phyloP scores from a whole-genome alignment of 2,888 invertebrate genomes.

The Eupelmus urozonus region DNA sequence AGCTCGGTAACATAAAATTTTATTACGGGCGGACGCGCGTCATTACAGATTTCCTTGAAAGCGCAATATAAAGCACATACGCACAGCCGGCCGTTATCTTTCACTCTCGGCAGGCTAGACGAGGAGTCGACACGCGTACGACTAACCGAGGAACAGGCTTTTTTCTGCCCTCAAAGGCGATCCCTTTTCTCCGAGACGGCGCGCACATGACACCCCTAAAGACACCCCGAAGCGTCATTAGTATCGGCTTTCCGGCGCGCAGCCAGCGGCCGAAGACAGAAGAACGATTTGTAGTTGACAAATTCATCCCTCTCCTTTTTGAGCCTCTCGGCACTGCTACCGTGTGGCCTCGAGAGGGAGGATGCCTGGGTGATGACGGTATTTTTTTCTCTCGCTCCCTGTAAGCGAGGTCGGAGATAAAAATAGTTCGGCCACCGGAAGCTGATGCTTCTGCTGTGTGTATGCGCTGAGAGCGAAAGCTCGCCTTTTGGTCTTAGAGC shows the following conservation, averaged over 20 bases:
- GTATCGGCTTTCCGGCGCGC: constrained; percentile 48
- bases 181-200: constrained; percentile 31
- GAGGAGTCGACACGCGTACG: constrained; percentile 10
- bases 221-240: constrained; percentile 51
- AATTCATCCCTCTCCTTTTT: constrained; percentile 44
- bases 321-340: no score
- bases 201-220: constrained; percentile 45
- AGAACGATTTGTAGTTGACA: constrained; percentile 54
- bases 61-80: constrained; percentile 43
- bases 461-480: no score
- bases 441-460: no score
- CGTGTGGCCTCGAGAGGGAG: no score
- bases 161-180: constrained; percentile 17
- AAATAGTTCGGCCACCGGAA: constrained; percentile 12
- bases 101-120: background rate
- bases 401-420: constrained; percentile 3
- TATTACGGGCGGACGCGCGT: constrained; percentile 19
- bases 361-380: no score
- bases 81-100: constrained; percentile 44
- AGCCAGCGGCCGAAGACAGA: constrained; percentile 9
- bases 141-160: background rate
- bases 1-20: constrained; percentile 51
- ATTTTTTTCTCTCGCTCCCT: background rate
- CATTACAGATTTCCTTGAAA: constrained; percentile 50
- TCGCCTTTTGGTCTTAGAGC: no score